phyloP scores from a whole-genome alignment of 2,797 vertebrate genomes.

The Amblyopsis hoosieri region DNA sequence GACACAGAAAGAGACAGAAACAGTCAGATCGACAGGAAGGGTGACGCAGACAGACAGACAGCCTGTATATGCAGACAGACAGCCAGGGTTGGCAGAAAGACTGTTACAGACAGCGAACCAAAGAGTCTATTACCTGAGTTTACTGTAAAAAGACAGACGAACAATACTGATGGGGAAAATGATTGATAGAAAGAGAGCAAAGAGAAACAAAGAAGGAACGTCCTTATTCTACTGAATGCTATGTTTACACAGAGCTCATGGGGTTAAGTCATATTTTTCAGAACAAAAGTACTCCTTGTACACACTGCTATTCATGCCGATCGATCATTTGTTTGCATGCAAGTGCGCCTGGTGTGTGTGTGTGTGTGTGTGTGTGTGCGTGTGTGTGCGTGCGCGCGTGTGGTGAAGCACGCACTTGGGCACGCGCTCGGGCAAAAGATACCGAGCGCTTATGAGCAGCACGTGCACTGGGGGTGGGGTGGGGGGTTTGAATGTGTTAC shows the following conservation, averaged over 20 bases:
- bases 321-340: constrained; percentile 64
- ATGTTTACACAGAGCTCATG: constrained; percentile 75
- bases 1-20: neutral
- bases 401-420: constrained; percentile 19
- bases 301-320: constrained; percentile 47
- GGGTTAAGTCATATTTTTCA: constrained; percentile 74
- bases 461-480: constrained; percentile 8
- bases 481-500: constrained; percentile 65
- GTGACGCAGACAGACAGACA: neutral
- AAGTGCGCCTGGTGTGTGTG: constrained; percentile 48
- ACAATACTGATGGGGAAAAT: constrained; percentile 24
- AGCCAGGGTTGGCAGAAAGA: constrained; percentile 50
- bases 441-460: constrained; percentile 4
- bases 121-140: constrained; percentile 62
- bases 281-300: constrained; percentile 63
- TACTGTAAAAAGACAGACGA: constrained; percentile 23
- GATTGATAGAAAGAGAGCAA: constrained; percentile 7
- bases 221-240: constrained; percentile 60
- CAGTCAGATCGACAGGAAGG: neutral
- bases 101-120: constrained; percentile 73
- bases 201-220: neutral
- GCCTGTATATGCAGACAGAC: constrained; percentile 47
- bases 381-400: neutral
- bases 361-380: constrained; percentile 7
- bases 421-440: constrained; percentile 8